Base-by-base conservation (phyloP, 2,888 invertebrate species). In the Apamea monoglypha region DNA sequence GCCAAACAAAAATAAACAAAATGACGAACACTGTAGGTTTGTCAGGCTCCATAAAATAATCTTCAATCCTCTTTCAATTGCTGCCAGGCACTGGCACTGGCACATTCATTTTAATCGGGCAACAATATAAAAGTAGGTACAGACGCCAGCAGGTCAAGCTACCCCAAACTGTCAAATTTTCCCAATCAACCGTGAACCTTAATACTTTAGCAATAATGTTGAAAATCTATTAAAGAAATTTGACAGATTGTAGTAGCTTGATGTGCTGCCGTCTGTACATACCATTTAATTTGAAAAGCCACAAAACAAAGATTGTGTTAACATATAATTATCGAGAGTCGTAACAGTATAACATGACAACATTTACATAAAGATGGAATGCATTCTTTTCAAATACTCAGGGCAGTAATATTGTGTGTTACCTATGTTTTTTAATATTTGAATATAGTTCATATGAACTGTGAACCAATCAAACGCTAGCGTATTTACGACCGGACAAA, bases 311-410 rank as follows among this genome's bases (percentile, higher is more conserved):
- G 7, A 32, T 36, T 29, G 6, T 53, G 56, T 2, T 53, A 32
- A 44, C 32, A 82, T 21, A n/a, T 50, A 84, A 73, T 21, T 29
- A 82, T 73, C 53, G 71, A 78, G 67, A 63, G 29, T 73, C 50
- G 53, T 85, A 81, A 81, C 84, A 81, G 59, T 68, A 78, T 70
- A 64, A 70, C 29, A 64, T 69, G 83, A 73, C 25, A 64, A 82
- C 25, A 78, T 73, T 69, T 83, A 69, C 68, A 59, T 76, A 63
- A 16, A 79, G 66, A 70, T 74, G 84, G 84, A 82, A 82, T 82
- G 53, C 74, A 70, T 47, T 66, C 3, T 69, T 78, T 73, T 83
- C n/a, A 68, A 69, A 66, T 66, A 50, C 56, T 64, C 56, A 68
- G 18, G 59, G 32, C 66, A 56, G 40, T 71, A 61, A 63, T 36